Base-by-base conservation (phyloP, 2,888 invertebrate species). In the Aelia acuminata region DNA sequence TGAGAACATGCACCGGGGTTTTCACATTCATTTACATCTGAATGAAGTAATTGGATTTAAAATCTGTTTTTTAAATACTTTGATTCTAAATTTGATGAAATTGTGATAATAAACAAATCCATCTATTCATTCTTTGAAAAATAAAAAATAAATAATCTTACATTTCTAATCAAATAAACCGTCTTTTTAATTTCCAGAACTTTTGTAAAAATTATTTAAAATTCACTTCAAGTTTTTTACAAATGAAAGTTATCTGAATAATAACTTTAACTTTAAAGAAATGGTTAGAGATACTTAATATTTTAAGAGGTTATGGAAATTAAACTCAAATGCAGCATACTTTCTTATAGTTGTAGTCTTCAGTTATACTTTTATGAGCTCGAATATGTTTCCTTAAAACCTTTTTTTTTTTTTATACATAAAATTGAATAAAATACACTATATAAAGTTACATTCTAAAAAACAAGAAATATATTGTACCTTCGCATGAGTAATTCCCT, bases 21-120 rank as follows among this genome's bases (percentile, higher is more conserved):
- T 88, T 95, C 94, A 92, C 99, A 99, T 92, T 99, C 99, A 92
- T 99, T 95, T 89, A 99, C 94, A 92, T 99, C 99, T 96, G 96
- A 95, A 92, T 31, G 5, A 31, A 63, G 31, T 31, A 35, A 63
- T 15, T 63, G 13, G 15, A 31, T 63, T 63, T 18, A 15, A 1
- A 31, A 63, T 22, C 43, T 7, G n/a, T 26, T 3, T 18, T 63
- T 5, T 63, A 1, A 63, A 31, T 31, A 63, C 15, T 31, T 31
- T 63, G 31, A 31, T 31, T 15, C 15, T 31, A 63, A 13, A 63
- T 57, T 26, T 57, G n/a, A 26, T 26, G 1, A 57, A 26, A 43
- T 4, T 57, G 26, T 26, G 31, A 1, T 18, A 31, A 63, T 63
- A 31, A 35, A 31, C 13, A 31, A 63, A 63, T 31, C 31, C 1